Conservation (phyloP, 2,888 invertebrate species). For the Thecocarcelia acutangulata region DNA sequence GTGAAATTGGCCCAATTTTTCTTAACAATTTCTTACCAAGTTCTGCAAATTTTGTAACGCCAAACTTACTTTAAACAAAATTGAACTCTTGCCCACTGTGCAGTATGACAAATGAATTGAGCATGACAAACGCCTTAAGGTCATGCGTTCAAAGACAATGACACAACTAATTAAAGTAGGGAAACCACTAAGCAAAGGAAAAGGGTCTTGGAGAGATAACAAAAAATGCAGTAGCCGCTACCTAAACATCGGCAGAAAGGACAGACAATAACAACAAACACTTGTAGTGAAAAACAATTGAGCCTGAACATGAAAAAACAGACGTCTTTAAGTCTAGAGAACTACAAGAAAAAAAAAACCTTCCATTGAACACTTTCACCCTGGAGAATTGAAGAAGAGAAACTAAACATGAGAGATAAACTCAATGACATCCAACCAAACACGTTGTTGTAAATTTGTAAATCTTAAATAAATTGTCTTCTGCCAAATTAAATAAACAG, state of each 20-base stretch:
- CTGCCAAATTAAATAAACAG: slow-evolving; percentile 28
- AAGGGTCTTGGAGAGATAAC: slow-evolving; percentile 8
- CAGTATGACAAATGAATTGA: slow-evolving; percentile 57
- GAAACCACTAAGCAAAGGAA: slow-evolving; percentile 53
- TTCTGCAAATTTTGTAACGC: too few species aligned
- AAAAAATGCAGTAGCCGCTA: slow-evolving; percentile 37
- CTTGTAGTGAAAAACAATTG: slow-evolving; percentile 49
- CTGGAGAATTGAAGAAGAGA: slow-evolving; percentile 24
- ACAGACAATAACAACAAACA: slow-evolving; percentile 47
- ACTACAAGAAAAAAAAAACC: slow-evolving; percentile 1
- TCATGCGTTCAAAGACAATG: slow-evolving; percentile 46
- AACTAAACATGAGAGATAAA: slow-evolving; percentile 6
- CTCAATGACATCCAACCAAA: slow-evolving; percentile 1
- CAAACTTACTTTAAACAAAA: too few species aligned
- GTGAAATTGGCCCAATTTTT: too few species aligned
- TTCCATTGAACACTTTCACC: slow-evolving; percentile 25
- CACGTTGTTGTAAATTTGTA: too few species aligned
- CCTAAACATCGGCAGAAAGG: slow-evolving; percentile 14
- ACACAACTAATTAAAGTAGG: slow-evolving; percentile 63
- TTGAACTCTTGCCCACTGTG: slow-evolving; percentile 7
- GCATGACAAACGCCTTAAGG: slow-evolving; percentile 42
- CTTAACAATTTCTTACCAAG: too few species aligned
- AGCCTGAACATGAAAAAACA: slow-evolving; percentile 17
- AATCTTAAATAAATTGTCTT: background rate
- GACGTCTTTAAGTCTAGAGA: slow-evolving; percentile 49